Evolutionary conservation across 2,113 vertebrate species (phyloP).

Genomic region (Laterallus jamaicensis): DNA sequence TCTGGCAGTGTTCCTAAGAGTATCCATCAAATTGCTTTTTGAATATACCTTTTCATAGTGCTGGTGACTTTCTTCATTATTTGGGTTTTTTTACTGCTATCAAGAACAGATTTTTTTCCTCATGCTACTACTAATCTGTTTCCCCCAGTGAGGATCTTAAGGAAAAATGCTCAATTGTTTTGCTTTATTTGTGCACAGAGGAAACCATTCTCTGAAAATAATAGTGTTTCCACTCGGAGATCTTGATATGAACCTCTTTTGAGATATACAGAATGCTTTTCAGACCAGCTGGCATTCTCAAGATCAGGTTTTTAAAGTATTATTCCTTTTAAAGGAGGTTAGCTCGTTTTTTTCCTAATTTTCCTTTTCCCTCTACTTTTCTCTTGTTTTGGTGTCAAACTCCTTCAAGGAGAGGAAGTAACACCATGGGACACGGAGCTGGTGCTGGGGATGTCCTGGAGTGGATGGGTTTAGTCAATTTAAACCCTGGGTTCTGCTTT

Average conservation of each 20-base stretch:
- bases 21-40: background rate
- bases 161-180: background rate
- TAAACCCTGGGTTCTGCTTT: conserved; percentile 1
- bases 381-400: background rate
- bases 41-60: background rate
- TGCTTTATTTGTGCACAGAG: background rate
- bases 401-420: background rate
- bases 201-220: background rate
- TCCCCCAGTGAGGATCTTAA: background rate
- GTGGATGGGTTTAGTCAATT: background rate
- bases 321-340: background rate
- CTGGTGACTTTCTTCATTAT: background rate
- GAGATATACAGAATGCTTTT: background rate
- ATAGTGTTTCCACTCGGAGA: background rate
- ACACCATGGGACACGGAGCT: background rate
- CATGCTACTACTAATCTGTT: background rate
- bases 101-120: background rate
- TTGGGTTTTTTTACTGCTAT: background rate
- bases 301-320: background rate
- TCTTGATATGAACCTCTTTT: background rate
- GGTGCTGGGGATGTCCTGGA: background rate
- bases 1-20: background rate
- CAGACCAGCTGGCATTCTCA: background rate
- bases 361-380: background rate
- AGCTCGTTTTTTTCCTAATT: background rate